Percentiles rank a stretch among this genome's conserved stretches.
Conservation (phyloP, 2,113 vertebrate species). For the Toxotes chatareus region DNA sequence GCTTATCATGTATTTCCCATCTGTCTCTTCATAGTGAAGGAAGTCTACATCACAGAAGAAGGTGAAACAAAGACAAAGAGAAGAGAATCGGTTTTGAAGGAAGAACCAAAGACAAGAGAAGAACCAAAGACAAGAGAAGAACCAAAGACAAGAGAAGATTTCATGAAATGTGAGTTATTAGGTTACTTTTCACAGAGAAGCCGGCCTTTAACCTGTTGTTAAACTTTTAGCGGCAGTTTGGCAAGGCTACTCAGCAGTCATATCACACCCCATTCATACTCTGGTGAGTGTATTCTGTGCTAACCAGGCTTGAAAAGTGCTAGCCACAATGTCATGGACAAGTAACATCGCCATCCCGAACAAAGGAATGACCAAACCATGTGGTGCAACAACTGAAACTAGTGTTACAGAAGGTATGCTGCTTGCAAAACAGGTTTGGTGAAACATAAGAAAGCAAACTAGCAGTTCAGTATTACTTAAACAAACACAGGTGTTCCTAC, state of each 20-base stretch:
- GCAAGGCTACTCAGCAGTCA: not conserved
- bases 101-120: conserved; percentile 47
- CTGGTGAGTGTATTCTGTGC: not conserved
- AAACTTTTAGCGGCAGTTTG: not conserved
- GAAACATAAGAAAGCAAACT: conserved; percentile 32
- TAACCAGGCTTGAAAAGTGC: conserved; percentile 3
- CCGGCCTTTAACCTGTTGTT: not conserved
- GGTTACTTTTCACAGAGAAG: not conserved
- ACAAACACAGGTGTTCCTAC: conserved; percentile 63
- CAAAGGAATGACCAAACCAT: not conserved
- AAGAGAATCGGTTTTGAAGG: conserved; percentile 49
- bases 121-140: conserved; percentile 74
- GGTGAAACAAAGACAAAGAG: conserved; percentile 40
- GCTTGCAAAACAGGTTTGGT: conserved; percentile 70
- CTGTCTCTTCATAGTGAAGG: conserved; percentile 67
- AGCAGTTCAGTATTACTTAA: conserved; percentile 26
- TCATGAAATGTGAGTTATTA: conserved; percentile 78
- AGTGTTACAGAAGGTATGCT: conserved; percentile 19
- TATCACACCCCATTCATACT: not conserved
- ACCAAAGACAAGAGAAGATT: conserved; percentile 76
- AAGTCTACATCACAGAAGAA: conserved; percentile 77
- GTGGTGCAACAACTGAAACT: conserved; percentile 47
- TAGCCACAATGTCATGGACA: not conserved
- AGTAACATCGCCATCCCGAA: not conserved
- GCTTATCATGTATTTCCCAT: not conserved